Percentiles rank a stretch among this genome's conserved stretches.
These are phyloP conservation scores for Tetragonula clypearis DNA, from an alignment of 1,140 invertebrate genomes.

Conservation along the genomic window DNA sequence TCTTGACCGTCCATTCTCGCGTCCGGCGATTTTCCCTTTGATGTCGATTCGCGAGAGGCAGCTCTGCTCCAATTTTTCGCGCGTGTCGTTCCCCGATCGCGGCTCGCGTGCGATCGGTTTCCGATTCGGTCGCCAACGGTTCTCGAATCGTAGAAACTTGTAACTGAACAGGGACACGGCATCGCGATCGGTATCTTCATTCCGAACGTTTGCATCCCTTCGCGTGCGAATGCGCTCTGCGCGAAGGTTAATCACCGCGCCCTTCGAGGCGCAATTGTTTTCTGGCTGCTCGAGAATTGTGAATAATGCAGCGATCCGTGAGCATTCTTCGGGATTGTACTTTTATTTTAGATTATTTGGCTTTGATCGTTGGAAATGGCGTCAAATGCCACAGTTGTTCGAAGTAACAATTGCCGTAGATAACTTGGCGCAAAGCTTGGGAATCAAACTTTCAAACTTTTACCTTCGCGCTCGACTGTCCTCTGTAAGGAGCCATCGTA, in stretches of 20 bases:
- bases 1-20: slow-evolving; percentile 56
- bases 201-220: background rate
- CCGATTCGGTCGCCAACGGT: background rate
- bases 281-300: background rate
- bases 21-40: slow-evolving; percentile 40
- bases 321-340: background rate
- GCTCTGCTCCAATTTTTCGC: slow-evolving; percentile 29
- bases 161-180: background rate
- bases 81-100: background rate
- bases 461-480: too few relatives aligned
- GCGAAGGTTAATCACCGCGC: background rate
- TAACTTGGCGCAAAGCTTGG: too few relatives aligned
- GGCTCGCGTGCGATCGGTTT: background rate
- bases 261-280: background rate
- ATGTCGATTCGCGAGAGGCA: slow-evolving; percentile 40
- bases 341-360: background rate
- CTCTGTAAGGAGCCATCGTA: too few relatives aligned
- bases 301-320: background rate
- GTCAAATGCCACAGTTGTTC: too few relatives aligned
- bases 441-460: too few relatives aligned
- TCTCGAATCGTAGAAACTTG: background rate
- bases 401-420: too few relatives aligned
- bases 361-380: too few relatives aligned
- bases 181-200: background rate
- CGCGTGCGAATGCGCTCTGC: background rate